These are phyloP conservation scores for Cecidostiba fungosa DNA, from an alignment of 2,888 invertebrate species.

Conservation along the genomic window DNA sequence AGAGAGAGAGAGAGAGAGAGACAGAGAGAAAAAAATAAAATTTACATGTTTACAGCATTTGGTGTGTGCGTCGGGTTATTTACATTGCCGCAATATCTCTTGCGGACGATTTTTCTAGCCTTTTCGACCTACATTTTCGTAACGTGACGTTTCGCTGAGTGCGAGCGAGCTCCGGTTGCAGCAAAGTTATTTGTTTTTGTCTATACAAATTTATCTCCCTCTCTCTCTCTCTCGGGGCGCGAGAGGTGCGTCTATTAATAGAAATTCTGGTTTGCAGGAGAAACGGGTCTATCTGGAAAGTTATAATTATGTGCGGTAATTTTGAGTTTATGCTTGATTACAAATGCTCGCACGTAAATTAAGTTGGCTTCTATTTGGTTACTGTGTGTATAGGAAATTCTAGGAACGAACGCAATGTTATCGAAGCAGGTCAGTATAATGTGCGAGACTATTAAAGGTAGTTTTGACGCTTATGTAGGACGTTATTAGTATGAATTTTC, in stretches of 20 bases:
- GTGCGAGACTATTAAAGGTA: too few species aligned
- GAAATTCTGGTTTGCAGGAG: background rate
- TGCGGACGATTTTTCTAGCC: constrained; percentile 21
- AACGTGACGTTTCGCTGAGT: constrained; percentile 11
- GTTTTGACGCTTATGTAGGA: too few species aligned
- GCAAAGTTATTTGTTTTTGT: constrained; percentile 6
- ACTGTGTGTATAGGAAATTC: background rate
- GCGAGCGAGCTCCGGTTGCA: background rate
- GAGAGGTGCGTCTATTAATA: background rate
- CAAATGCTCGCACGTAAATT: background rate
- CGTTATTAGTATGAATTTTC: too few species aligned
- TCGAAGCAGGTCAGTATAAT: background rate
- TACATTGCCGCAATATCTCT: constrained; percentile 27
- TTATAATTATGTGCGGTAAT: constrained; percentile 26
- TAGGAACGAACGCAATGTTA: background rate
- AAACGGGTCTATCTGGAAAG: background rate
- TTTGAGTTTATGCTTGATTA: constrained; percentile 28
- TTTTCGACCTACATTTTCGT: constrained; percentile 12
- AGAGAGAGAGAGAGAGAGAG: background rate
- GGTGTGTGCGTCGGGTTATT: constrained; percentile 23
- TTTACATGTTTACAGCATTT: constrained; percentile 32
- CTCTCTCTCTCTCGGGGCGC: background rate
- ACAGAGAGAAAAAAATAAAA: background rate
- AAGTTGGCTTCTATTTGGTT: background rate
- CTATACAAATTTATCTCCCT: background rate